Conservation (phyloP, 2,888 invertebrate genomes). For the Acanthoscelides obtectus region DNA sequence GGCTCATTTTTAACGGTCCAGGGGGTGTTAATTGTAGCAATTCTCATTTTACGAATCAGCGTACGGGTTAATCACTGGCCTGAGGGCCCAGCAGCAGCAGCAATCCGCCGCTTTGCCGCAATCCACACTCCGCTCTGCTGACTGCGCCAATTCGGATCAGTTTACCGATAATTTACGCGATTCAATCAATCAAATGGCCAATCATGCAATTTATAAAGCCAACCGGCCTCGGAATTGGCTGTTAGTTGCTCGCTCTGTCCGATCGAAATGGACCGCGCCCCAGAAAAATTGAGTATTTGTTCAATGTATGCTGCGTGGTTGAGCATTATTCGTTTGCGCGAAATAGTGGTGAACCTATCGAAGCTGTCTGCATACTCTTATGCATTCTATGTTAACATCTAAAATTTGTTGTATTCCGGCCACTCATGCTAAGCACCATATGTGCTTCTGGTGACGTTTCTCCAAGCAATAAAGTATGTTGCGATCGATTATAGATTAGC, state of each 20-base stretch:
- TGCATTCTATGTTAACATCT: too few relatives aligned
- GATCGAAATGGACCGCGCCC: constrained; percentile 13
- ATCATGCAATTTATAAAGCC: constrained; percentile 22
- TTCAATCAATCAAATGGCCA: constrained; percentile 34
- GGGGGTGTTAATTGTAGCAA: constrained; percentile 39
- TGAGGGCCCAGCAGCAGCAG: constrained; percentile 31
- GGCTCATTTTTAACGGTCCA: constrained; percentile 9
- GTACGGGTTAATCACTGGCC: constrained; percentile 43
- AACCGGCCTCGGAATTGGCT: background rate
- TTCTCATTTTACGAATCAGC: constrained; percentile 47
- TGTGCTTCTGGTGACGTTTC: too few relatives aligned
- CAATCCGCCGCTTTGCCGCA: background rate
- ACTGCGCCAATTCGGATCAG: constrained; percentile 30
- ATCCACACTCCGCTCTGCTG: background rate
- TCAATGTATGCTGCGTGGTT: background rate
- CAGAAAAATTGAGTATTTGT: constrained; percentile 8
- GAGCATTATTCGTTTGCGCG: too few relatives aligned
- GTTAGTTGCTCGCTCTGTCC: constrained; percentile 13
- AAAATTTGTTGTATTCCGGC: too few relatives aligned
- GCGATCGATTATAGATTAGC: too few relatives aligned
- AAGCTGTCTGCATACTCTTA: too few relatives aligned
- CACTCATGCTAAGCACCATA: too few relatives aligned
- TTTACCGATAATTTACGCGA: constrained; percentile 36
- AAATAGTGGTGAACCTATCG: too few relatives aligned
- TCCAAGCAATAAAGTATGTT: too few relatives aligned